A percentile compares a stretch with the other conserved stretches of the same genome.
phyloP scores from a whole-genome alignment of 2,113 vertebrate species.

The Peromyscus maniculatus region DNA sequence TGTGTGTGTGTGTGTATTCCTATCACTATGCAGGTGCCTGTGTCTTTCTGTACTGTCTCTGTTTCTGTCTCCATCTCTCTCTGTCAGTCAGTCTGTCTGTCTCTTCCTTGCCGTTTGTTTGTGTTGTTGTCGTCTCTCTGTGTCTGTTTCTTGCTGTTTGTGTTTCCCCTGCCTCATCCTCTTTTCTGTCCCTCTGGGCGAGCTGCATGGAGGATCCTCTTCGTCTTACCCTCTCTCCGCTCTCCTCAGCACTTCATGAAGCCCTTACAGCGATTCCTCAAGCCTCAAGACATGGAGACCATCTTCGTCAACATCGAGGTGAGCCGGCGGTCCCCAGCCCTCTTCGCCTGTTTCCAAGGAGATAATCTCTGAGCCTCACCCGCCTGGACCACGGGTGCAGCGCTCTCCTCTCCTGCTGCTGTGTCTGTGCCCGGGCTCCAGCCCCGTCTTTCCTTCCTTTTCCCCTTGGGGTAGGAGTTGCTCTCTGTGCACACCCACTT shows the following conservation, averaged over 20 bases:
- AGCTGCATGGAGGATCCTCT: background rate
- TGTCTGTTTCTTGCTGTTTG: background rate
- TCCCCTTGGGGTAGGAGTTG: conserved; percentile 88
- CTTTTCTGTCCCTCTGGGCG: background rate
- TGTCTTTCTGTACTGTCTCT: background rate
- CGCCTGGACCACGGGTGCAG: no score
- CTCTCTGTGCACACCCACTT: conserved; percentile 88
- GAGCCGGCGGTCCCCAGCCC: background rate
- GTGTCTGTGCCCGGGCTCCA: background rate
- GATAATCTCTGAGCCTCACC: background rate
- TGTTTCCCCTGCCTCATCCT: background rate
- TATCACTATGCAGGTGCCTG: background rate
- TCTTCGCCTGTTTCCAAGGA: background rate
- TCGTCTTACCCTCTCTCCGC: background rate
- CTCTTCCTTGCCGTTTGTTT: background rate
- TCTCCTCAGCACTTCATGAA: conserved; percentile 93
- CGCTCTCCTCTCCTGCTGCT: background rate
- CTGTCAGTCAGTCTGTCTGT: background rate
- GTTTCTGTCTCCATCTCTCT: background rate
- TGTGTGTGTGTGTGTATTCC: no score
- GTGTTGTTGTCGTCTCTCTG: background rate
- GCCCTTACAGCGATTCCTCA: conserved; percentile 92
- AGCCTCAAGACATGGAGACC: conserved; percentile 90
- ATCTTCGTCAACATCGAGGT: conserved; percentile 96
- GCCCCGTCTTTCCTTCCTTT: background rate